phyloP scores from a whole-genome alignment of 1,140 invertebrate species.

The Calephelis virginiensis region DNA sequence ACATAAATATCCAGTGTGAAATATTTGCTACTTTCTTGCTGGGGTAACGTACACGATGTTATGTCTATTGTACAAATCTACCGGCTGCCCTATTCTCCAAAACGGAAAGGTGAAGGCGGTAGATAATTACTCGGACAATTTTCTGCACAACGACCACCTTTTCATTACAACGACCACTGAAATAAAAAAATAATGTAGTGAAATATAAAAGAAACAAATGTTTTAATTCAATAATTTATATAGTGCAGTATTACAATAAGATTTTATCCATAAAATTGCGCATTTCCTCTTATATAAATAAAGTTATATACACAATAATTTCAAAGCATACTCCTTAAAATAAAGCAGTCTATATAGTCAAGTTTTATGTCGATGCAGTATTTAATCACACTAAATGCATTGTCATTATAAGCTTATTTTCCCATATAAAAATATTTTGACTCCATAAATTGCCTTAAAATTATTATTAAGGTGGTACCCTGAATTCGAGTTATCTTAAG shows the following conservation, averaged over 20 bases:
- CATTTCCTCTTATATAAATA: slow-evolving; percentile 66
- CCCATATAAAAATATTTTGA: slow-evolving; percentile 74
- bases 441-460: slow-evolving; percentile 35
- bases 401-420: slow-evolving; percentile 58
- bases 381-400: slow-evolving; percentile 60
- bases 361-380: slow-evolving; percentile 51
- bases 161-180: too few species aligned
- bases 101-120: too few species aligned
- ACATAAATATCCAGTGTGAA: too few species aligned
- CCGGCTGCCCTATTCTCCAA: too few species aligned
- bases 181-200: too few species aligned
- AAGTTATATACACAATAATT: slow-evolving; percentile 68
- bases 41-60: too few species aligned
- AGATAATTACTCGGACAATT: too few species aligned
- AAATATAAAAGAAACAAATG: slow-evolving; percentile 34
- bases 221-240: slow-evolving; percentile 73
- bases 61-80: too few species aligned
- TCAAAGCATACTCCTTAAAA: slow-evolving; percentile 65
- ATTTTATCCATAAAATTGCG: slow-evolving; percentile 63
- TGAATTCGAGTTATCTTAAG: slow-evolving; percentile 4
- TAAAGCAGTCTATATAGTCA: slow-evolving; percentile 67
- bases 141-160: too few species aligned
- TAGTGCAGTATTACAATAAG: slow-evolving; percentile 71
- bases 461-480: slow-evolving; percentile 9
- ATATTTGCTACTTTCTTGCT: too few species aligned